Evolutionary conservation across 1,140 invertebrate genomes (phyloP), one percentile per base, ranked within the genome.

Genomic region (Aphidius ervi): DNA sequence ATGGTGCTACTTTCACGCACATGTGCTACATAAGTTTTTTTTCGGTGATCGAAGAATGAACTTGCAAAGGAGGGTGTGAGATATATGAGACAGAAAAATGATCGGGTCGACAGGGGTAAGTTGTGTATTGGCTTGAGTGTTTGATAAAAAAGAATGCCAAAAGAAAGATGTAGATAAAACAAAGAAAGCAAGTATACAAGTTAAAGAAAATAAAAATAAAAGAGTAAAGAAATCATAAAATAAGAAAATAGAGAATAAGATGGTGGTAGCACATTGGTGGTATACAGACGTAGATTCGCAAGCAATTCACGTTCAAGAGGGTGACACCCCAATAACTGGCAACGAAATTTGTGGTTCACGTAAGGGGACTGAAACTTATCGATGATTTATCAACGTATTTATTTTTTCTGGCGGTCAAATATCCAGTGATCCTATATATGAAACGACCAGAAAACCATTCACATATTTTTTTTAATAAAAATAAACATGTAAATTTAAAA

Each of bases 241-340:
- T 63, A 65, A 65, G 62, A 66, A 57, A 65, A 60, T 57, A 56
- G 49, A 9, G 49, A 31, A 52, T 8, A 50, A 59, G n/a, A 64
- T 65, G 66, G 64, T 56, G 57, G 62, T 67, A 63, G 63, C 65
- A 67, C 23, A 1, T 31, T 31, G 23, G 23, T 31, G 23, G 23
- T 31, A 60, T 65, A 66, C 64, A 68, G 63, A 66, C 62, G 67
- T 61, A 62, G 65, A 68, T 66, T 64, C 55, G 65, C 68, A 73
- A 54, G 67, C 69, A 58, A 68, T 69, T 63, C 69, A 69, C 69
- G 69, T 72, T 69, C 68, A 58, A 65, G 63, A 68, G 64, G 67
- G 69, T 65, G 69, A 70, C 70, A 72, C 70, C 68, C 69, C 70
- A 68, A 69, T 70, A 72, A 69, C 69, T 65, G 65, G 69, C 71